These are phyloP conservation scores for Synanthedon myopaeformis DNA, from an alignment of 2,888 invertebrate species.

Conservation along the genomic window DNA sequence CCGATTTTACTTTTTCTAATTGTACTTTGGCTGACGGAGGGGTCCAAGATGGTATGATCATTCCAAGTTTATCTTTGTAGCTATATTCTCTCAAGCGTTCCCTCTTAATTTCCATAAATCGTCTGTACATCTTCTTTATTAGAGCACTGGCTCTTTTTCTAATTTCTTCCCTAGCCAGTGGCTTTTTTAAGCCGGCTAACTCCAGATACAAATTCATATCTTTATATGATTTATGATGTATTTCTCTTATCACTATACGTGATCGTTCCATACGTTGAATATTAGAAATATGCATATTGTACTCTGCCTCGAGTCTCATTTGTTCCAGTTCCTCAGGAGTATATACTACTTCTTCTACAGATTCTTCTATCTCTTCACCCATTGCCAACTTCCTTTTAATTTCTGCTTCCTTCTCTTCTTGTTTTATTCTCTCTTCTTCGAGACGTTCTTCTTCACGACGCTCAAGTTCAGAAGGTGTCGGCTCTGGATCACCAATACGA, in stretches of 20 bases:
- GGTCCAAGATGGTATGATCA: constrained; percentile 65
- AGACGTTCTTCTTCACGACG: constrained; percentile 30
- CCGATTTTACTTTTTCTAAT: constrained; percentile 53
- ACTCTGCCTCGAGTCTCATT: constrained; percentile 29
- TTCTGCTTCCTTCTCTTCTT: constrained; percentile 38
- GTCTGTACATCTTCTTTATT: constrained; percentile 46
- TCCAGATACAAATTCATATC: constrained; percentile 45
- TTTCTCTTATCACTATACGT: constrained; percentile 21
- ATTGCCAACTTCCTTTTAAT: constrained; percentile 30
- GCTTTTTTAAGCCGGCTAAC: constrained; percentile 45
- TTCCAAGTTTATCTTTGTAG: constrained; percentile 63
- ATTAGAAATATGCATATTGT: constrained; percentile 27
- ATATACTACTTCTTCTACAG: constrained; percentile 21
- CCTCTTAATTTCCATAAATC: constrained; percentile 48
- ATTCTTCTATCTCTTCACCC: constrained; percentile 30
- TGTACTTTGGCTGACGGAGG: constrained; percentile 53
- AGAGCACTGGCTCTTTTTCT: constrained; percentile 29
- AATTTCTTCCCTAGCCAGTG: constrained; percentile 25
- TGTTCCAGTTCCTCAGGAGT: constrained; percentile 37
- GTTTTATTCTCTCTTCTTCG: constrained; percentile 29
- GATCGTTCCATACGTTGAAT: constrained; percentile 60
- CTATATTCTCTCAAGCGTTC: constrained; percentile 41
- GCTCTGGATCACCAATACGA: constrained; percentile 43
- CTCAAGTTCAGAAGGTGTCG: constrained; percentile 42
- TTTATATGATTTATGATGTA: constrained; percentile 32